Evolutionary conservation across 1,140 invertebrate species (phyloP).

Genomic region (Melitaea cinxia): DNA sequence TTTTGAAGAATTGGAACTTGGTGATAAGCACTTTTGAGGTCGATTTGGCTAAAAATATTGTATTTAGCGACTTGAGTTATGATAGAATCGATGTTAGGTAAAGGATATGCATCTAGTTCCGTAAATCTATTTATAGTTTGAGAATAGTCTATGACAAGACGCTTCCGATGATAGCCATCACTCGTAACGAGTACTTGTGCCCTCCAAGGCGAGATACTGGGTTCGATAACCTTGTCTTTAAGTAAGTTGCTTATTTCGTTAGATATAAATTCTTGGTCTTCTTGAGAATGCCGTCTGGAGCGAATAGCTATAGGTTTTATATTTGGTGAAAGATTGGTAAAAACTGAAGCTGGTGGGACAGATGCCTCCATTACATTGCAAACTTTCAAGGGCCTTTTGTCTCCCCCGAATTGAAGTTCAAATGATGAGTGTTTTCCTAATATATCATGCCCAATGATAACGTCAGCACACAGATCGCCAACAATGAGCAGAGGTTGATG

Average conservation of each 20-base stretch:
- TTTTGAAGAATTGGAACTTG: too few relatives aligned
- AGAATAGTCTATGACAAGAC: too few relatives aligned
- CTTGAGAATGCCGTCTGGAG: not conserved
- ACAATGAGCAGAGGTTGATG: constrained; percentile 28
- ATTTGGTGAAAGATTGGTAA: not conserved
- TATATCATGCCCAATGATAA: constrained; percentile 34
- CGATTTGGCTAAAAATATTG: too few relatives aligned
- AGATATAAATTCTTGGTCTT: constrained; percentile 21
- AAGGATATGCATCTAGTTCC: too few relatives aligned
- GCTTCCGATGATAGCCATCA: too few relatives aligned
- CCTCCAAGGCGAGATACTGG: constrained; percentile 21
- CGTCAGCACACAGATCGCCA: constrained; percentile 38
- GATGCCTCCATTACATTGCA: not conserved
- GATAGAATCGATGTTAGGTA: too few relatives aligned
- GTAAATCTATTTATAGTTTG: too few relatives aligned
- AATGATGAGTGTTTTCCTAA: not conserved
- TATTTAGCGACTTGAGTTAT: too few relatives aligned
- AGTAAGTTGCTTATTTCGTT: constrained; percentile 28
- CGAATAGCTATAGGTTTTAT: not conserved
- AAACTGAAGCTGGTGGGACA: not conserved
- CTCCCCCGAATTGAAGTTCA: not conserved
- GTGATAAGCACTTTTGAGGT: too few relatives aligned
- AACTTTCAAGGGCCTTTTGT: not conserved
- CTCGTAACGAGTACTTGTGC: too few relatives aligned
- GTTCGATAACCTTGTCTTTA: constrained; percentile 28